Conservation (phyloP, 2,888 invertebrate species). For the Oscheius sp. region DNA sequence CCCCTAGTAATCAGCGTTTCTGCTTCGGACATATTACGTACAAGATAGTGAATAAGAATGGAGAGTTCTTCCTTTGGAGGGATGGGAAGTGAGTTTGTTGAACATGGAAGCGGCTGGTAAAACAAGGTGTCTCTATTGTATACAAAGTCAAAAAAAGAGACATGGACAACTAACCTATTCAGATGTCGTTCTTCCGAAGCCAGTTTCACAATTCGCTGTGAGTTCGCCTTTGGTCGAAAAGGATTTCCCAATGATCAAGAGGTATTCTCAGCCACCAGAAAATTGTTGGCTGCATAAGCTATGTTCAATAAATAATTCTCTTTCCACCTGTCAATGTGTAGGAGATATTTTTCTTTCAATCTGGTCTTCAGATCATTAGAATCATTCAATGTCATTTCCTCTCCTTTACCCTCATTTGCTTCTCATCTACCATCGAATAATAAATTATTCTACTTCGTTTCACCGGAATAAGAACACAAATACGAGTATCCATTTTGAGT, state of each 20-base stretch:
- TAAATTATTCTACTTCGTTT: too few relatives aligned
- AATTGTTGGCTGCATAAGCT: slow-evolving; percentile 19
- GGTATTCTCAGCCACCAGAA: slow-evolving; percentile 51
- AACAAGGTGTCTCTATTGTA: background rate
- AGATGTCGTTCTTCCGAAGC: slow-evolving; percentile 60
- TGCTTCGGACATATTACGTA: slow-evolving; percentile 63
- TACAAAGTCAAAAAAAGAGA: background rate
- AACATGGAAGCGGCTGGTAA: too few relatives aligned
- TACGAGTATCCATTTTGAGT: too few relatives aligned
- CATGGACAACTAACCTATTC: too few relatives aligned
- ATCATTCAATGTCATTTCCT: too few relatives aligned
- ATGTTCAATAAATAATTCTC: too few relatives aligned
- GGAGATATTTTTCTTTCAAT: too few relatives aligned
- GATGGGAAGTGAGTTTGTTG: slow-evolving; percentile 54
- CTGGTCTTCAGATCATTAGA: too few relatives aligned
- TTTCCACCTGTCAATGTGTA: too few relatives aligned
- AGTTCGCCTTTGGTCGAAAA: slow-evolving; percentile 57
- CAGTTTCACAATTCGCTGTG: slow-evolving; percentile 63
- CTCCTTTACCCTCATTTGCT: too few relatives aligned
- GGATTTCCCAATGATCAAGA: slow-evolving; percentile 60
- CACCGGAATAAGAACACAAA: too few relatives aligned
- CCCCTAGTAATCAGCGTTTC: slow-evolving; percentile 46
- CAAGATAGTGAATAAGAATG: slow-evolving; percentile 59
- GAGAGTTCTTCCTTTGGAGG: slow-evolving; percentile 61
- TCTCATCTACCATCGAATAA: too few relatives aligned